Percentiles rank a stretch among this genome's conserved stretches.
phyloP scores from a whole-genome alignment of 2,888 invertebrate genomes.

The Mimas tiliae region DNA sequence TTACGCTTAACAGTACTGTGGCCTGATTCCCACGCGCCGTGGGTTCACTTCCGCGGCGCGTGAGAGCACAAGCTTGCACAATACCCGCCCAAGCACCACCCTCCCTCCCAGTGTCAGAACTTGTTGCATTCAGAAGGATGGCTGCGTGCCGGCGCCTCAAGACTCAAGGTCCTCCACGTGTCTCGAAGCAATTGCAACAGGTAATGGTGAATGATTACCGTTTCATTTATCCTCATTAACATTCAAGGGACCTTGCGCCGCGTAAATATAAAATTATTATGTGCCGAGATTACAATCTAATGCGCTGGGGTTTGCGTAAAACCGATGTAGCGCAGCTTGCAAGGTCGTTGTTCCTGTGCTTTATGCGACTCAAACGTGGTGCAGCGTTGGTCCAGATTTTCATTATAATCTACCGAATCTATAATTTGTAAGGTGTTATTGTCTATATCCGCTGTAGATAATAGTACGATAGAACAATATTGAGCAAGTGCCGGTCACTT shows the following conservation, averaged over 20 bases:
- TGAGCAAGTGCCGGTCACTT: too few relatives aligned
- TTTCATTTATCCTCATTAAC: constrained; percentile 5
- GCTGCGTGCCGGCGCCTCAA: too few relatives aligned
- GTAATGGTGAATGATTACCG: background rate
- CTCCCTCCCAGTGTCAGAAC: background rate
- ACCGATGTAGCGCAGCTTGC: background rate
- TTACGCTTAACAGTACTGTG: background rate
- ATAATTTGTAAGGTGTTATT: too few relatives aligned
- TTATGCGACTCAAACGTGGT: background rate
- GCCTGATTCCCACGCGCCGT: background rate
- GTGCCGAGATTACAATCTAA: constrained; percentile 32
- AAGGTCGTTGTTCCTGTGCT: background rate
- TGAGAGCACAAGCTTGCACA: constrained; percentile 5
- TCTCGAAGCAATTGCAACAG: too few relatives aligned
- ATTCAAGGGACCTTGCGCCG: constrained; percentile 12
- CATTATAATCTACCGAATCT: background rate
- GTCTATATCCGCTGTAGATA: too few relatives aligned
- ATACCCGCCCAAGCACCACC: background rate
- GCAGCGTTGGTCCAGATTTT: background rate
- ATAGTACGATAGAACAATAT: too few relatives aligned
- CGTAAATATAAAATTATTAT: constrained; percentile 3
- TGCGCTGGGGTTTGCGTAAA: constrained; percentile 21
- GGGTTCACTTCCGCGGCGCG: constrained; percentile 36
- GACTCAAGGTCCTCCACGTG: background rate
- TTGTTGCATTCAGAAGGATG: too few relatives aligned